Conservation (phyloP, 2,888 invertebrate genomes). For the Eubasilissa splendida region DNA sequence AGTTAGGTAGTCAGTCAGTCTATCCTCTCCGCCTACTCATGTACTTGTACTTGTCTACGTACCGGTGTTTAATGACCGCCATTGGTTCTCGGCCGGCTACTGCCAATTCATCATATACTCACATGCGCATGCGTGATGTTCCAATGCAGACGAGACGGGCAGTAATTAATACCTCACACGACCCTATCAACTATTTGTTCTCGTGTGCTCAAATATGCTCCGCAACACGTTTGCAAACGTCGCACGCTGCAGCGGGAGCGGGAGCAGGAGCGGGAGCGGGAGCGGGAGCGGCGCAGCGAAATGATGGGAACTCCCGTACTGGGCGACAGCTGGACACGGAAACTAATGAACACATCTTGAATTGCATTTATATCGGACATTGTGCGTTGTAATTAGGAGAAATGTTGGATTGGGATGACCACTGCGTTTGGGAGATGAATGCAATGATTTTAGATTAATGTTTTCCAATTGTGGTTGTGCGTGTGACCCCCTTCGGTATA, state of each 20-base stretch:
- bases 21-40: too few species aligned
- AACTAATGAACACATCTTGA: constrained; percentile 39
- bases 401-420: not conserved
- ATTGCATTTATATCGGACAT: constrained; percentile 33
- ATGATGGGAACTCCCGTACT: constrained; percentile 53
- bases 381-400: not conserved
- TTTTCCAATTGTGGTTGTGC: too few species aligned
- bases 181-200: constrained; percentile 21
- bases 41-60: too few species aligned
- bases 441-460: not conserved
- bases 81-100: too few species aligned
- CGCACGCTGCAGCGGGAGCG: constrained; percentile 9
- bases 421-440: not conserved
- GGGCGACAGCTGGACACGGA: constrained; percentile 44
- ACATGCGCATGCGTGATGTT: too few species aligned
- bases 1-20: too few species aligned
- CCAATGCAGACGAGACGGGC: too few species aligned
- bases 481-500: too few species aligned
- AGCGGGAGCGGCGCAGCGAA: not conserved
- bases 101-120: too few species aligned
- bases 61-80: too few species aligned
- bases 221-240: not conserved
- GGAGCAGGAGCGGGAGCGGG: not conserved
- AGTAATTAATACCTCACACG: constrained; percentile 6
- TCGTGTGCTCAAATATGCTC: not conserved